Base-by-base conservation (phyloP, 2,797 vertebrate species). In the Rhynchotus rufescens region DNA sequence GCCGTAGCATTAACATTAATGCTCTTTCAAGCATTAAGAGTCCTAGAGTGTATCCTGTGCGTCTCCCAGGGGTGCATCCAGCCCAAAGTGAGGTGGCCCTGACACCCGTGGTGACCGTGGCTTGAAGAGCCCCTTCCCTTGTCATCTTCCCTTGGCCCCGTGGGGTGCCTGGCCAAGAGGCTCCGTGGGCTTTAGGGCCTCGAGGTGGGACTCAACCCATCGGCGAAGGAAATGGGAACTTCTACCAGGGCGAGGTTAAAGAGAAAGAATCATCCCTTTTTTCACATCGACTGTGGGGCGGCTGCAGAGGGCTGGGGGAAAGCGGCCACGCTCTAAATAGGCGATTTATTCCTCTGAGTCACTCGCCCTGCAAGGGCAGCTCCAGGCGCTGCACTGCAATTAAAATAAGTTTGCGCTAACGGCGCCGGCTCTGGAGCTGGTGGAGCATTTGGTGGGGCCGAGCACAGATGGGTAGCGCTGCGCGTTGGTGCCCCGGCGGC, bases 31-130 rank as follows among this genome's bases (percentile, higher is more conserved):
- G 59, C 23, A 1, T 10, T 26, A 54, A 30, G 49, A 64, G 16
- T 6, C 28, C 12, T 45, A 19, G 40, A 40, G 59, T 2, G 1
- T 51, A 52, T 15, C 86, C n/a, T 36, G 5, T 13, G 61, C 1
- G 10, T 16, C 52, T 54, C 52, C 52, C 52, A 16, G 52, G 15
- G 28, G 28, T 17, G 52, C 28, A 17, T 30, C 10, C 15, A 17
- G 52, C 52, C 28, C 52, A 4, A 16, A 30, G 28, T 7, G 52
- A 30, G 6, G 16, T 30, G 16, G 0, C 42, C 0, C 1, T 30
- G 12, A 32, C 0, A 0, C 15, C 32, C 21, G 11, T 17, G 47
- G 13, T 47, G 30, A 32, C 8, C 42, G 57, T 45, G 30, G 79
- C 30, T 15, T 67, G 56, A 73, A 36, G 51, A 66, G 10, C 28